Base-by-base conservation (phyloP, 2,113 vertebrate genomes). In the Ptychochromis oligacanthus region DNA sequence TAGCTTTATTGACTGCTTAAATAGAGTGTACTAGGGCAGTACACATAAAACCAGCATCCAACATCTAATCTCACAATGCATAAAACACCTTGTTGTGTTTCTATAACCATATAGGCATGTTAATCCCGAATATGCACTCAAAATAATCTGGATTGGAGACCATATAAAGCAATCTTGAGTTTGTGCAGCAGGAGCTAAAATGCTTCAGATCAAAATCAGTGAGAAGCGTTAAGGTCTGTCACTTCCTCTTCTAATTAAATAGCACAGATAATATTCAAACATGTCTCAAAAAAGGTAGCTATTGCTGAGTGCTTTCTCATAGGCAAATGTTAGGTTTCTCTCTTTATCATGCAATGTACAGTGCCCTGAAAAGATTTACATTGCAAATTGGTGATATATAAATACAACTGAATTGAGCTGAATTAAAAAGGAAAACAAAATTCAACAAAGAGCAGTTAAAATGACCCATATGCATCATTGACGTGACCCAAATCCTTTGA, bases 401-500 rank as follows among this genome's bases (percentile, higher is more conserved):
- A 72, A 52, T 31, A 31, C 31, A 72, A 54, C 11, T 52, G 17
- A 72, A 24, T 17, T 52, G 18, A 72, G 26, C 28, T 52, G 6
- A 72, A 31, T 13, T 54, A 11, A 75, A 83, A 86, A 58, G 10
- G 24, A n/a, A 11, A 62, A 75, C n/a, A 49, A 24, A 65, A 62
- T 65, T 11, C 13, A 84, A 70, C 34, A 64, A 46, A 36, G 57
- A 55, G 0, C 7, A 49, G 7, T 26, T 34, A 57, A 83, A 72
- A 40, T 58, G 20, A 85, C 65, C 11, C 31, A 9, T 2, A 28
- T 49, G 20, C 20, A 38, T 81, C 31, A 56, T 6, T 36, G 17
- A 6, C 0, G 0, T 64, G 12, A 57, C 22, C 17, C 31, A 55
- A 56, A 84, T 80, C 12, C 65, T 59, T 56, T 54, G 2, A 20